Base-by-base conservation (phyloP, 2,113 vertebrate genomes). In the Eleginops maclovinus region DNA sequence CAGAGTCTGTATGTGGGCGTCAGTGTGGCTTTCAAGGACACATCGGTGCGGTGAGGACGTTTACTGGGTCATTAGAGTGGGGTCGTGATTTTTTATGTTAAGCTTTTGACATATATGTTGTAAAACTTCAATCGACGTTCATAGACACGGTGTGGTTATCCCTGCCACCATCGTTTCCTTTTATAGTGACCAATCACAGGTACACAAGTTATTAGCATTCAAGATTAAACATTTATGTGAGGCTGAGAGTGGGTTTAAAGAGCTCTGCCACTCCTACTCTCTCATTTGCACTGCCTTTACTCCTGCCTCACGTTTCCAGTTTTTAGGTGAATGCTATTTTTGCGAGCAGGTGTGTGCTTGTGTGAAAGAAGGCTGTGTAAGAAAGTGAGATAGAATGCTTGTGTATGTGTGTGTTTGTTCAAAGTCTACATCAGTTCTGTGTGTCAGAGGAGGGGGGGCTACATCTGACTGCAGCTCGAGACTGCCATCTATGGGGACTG, bases 401-500 rank as follows among this genome's bases (percentile, higher is more conserved):
- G 71, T 54, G 49, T 44, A 44, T 72, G 61, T 73, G 19, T 58
- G 60, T 83, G 68, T 79, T 58, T 71, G 31, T 68, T 58, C 49
- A 51, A 61, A 55, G 76, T 76, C 72, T 81, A 47, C 63, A 63
- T 79, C 68, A 85, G 22, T 69, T 85, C 63, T 81, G 68, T 64
- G 74, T 66, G 55, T 26, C 4, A 56, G 72, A 14, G 10, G 24
- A n/a, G 17, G 51, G 51, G 51, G 60, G 56, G 59, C 1, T 61
- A 6, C 2, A 49, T 59, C 67, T 67, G 77, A 43, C 40, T 75
- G 77, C 56, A 64, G 89, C 89, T 91, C 89, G 36, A 85, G 49
- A 83, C 82, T 87, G 90, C 91, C 93, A 87, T 90, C 90, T 92
- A 89, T 79, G 70, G 92, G 86, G 81, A 69, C 36, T 71, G 77